Base-by-base conservation (phyloP, 2,888 invertebrate species). In the Eugnorisma glareosa region DNA sequence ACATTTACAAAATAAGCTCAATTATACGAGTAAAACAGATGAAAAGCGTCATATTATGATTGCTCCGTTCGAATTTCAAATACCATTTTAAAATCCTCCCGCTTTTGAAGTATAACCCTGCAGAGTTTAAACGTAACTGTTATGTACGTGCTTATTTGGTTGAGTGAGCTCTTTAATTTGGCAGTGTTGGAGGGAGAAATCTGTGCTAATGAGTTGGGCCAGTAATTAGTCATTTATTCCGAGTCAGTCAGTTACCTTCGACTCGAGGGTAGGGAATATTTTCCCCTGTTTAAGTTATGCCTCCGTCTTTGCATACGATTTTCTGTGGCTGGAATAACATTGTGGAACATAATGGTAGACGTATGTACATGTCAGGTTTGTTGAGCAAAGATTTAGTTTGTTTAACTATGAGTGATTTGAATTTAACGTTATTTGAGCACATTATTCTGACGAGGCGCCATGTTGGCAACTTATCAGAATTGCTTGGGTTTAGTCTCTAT, bases 171-270 rank as follows among this genome's bases (percentile, higher is more conserved):
- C 82, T 81, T 81, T 82, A 79, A 88, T 86, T 89, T 84, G 82
- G 78, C 83, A 81, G 81, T 45, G 81, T 79, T 83, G 68, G 76
- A 68, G 61, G 57, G 79, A 79, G 89, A 72, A 88, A 88, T 87
- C 88, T 83, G 84, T 82, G 88, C 87, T 89, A 89, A 89, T 89
- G 89, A 89, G 89, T 88, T 79, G 82, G 88, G 82, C 75, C 82
- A 68, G 86, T 88, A 89, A 89, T 89, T 89, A 89, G 89, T 88
- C 89, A 89, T 89, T 89, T 86, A 89, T 88, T 89, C 82, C 79
- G 85, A 87, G 88, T 89, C 86, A 89, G 81, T 87, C 76, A 86
- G 88, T 88, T 88, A 86, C 85, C 79, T 85, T 89, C 74, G 75
- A 80, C 77, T 80, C 57, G 69, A 73, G 86, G 78, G 88, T 78